These are phyloP conservation scores for Misgurnus mizolepis DNA, from an alignment of 2,113 vertebrate genomes.

Conservation along the genomic window DNA sequence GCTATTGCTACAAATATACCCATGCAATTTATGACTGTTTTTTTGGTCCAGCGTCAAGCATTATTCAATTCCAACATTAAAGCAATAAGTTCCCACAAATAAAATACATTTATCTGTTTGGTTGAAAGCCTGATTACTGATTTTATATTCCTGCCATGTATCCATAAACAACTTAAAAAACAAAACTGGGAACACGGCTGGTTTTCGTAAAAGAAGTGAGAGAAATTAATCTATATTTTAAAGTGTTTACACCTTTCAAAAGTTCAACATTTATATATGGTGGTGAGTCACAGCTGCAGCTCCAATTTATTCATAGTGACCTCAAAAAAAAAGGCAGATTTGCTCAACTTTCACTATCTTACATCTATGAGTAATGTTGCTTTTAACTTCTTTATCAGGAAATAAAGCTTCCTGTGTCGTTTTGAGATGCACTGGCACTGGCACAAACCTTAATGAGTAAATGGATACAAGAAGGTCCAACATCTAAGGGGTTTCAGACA, in stretches of 20 bases:
- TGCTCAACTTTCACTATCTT: not conserved
- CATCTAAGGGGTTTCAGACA: not conserved
- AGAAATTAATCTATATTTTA: not conserved
- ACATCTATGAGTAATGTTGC: not conserved
- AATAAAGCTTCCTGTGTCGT: slow-evolving; percentile 5
- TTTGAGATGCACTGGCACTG: not conserved
- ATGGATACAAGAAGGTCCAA: not conserved
- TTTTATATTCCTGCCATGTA: not conserved
- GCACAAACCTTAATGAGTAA: slow-evolving; percentile 8
- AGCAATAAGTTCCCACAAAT: not conserved
- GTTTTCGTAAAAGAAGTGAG: not conserved
- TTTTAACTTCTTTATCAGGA: not conserved
- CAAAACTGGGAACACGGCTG: not conserved
- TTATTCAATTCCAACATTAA: not conserved
- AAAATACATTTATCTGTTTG: not conserved
- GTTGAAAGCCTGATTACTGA: too few species aligned
- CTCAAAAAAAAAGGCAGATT: slow-evolving; percentile 11
- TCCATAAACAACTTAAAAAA: not conserved
- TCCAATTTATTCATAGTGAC: not conserved
- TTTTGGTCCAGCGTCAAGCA: not conserved
- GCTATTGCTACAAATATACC: too few species aligned
- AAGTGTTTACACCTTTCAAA: slow-evolving; percentile 1
- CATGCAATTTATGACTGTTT: too few species aligned
- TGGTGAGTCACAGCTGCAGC: not conserved
- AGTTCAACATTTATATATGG: not conserved